These are phyloP conservation scores for Metacarcinus magister DNA, from an alignment of 2,888 invertebrate species.

Conservation along the genomic window DNA sequence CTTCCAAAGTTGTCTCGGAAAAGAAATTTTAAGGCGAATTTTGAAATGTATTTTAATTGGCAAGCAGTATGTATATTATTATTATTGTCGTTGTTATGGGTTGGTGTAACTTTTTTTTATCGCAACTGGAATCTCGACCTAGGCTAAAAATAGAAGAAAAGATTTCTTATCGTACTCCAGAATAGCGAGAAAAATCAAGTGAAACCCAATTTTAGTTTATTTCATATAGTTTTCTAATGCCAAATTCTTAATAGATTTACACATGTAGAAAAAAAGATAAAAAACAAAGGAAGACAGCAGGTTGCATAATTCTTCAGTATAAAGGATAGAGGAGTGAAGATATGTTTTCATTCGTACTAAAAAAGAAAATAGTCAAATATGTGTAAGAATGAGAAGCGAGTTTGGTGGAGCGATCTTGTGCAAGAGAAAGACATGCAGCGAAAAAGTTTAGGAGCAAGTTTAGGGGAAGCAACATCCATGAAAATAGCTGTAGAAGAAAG, in stretches of 20 bases:
- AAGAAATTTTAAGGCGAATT: not conserved
- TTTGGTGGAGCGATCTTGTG: not conserved
- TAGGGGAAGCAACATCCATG: not conserved
- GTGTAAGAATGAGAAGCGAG: not conserved
- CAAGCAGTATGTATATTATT: not conserved
- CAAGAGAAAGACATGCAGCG: not conserved
- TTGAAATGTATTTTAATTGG: not conserved
- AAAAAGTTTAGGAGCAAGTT: constrained; percentile 1
- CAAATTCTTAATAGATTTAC: not conserved
- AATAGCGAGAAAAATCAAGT: not conserved
- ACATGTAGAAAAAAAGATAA: not conserved
- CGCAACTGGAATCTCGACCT: not conserved
- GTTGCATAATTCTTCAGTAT: not conserved
- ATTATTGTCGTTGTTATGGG: not conserved
- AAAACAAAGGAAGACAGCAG: not conserved
- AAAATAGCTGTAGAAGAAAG: not conserved
- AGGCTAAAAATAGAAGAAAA: not conserved
- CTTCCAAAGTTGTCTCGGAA: not conserved
- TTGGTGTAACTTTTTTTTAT: not conserved
- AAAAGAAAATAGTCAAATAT: not conserved
- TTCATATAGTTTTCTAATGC: not conserved
- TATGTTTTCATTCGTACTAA: not conserved
- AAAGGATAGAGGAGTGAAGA: not conserved
- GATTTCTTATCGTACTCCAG: not conserved
- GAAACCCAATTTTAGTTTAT: not conserved